Conservation (phyloP, 2,113 vertebrate genomes). For the Mus pahari region DNA sequence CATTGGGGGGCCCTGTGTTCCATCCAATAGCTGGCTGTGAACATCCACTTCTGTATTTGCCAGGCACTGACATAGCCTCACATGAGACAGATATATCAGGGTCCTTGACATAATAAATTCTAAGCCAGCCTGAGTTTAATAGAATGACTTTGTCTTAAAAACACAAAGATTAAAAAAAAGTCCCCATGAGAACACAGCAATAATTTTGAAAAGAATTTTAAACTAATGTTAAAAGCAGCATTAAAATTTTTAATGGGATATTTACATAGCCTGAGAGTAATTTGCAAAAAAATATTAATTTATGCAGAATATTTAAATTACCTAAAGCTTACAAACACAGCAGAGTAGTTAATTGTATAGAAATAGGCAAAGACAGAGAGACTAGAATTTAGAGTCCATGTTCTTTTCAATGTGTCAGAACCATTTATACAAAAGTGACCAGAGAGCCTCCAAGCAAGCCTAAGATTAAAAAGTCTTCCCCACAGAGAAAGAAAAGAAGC, state of each 20-base stretch:
- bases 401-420: neutral
- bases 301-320: constrained; percentile 22
- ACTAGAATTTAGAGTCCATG: constrained; percentile 4
- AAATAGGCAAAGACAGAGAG: constrained; percentile 9
- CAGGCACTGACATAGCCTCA: no score
- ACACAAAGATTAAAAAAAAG: neutral
- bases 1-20: no score
- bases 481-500: neutral
- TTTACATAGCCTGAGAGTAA: neutral
- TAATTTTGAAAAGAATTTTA: constrained; percentile 54
- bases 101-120: neutral
- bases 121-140: neutral
- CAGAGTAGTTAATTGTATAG: neutral
- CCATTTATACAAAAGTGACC: constrained; percentile 12
- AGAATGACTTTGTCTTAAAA: neutral
- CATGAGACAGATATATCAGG: no score
- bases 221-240: constrained; percentile 32
- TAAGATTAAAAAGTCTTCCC: neutral
- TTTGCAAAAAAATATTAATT: constrained; percentile 39
- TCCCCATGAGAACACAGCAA: neutral
- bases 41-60: no score
- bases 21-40: no score
- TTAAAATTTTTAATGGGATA: constrained; percentile 8
- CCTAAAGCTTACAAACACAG: constrained; percentile 20
- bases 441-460: neutral